Evolutionary conservation across 2,888 invertebrate species (phyloP).

Genomic region (Pammene fasciana): DNA sequence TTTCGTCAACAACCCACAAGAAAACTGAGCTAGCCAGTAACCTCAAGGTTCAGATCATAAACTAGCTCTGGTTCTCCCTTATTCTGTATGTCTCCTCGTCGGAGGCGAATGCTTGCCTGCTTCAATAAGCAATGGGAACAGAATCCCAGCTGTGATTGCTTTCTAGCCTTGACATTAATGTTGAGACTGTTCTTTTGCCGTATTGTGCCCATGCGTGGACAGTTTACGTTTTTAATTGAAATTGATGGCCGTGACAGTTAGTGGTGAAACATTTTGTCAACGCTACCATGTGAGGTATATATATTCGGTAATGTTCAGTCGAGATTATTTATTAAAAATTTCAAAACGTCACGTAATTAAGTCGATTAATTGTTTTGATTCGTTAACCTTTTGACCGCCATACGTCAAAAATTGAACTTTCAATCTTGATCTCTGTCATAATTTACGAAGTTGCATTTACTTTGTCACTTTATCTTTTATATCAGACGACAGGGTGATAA

Average conservation of each 20-base stretch:
- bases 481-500: too few species aligned
- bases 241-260: conserved; percentile 6
- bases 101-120: background rate
- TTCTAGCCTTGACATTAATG: conserved; percentile 61
- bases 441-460: too few species aligned
- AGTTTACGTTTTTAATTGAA: conserved; percentile 7
- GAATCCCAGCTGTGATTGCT: conserved; percentile 50
- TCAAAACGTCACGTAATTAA: background rate
- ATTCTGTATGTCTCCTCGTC: background rate
- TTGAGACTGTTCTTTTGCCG: conserved; percentile 43
- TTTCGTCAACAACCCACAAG: too few species aligned
- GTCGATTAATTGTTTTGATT: too few species aligned
- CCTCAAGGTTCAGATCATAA: too few species aligned
- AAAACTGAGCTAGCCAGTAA: background rate
- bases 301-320: background rate
- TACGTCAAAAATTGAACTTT: too few species aligned
- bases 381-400: too few species aligned
- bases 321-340: background rate
- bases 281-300: background rate
- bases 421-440: too few species aligned
- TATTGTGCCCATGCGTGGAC: conserved; percentile 25
- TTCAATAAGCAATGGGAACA: background rate
- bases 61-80: too few species aligned
- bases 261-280: conserved; percentile 12
- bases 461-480: too few species aligned